These are phyloP conservation scores for Gambusia yucatana DNA, from an alignment of 2,797 vertebrate genomes.

Conservation along the genomic window DNA sequence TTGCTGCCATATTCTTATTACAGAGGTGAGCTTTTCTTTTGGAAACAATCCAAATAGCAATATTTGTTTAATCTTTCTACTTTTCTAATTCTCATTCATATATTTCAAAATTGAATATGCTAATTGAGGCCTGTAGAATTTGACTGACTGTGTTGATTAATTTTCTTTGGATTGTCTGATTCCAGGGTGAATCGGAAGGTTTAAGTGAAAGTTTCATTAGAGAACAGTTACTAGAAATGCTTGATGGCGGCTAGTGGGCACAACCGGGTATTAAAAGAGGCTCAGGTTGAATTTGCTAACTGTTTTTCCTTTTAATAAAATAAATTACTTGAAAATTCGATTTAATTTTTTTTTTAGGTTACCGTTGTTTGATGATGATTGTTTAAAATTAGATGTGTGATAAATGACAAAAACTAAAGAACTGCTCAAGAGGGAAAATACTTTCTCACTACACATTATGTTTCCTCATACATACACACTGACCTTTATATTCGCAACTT, in stretches of 20 bases:
- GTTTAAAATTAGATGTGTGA: background rate
- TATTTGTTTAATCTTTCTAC: background rate
- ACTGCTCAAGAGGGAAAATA: background rate
- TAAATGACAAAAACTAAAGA: background rate
- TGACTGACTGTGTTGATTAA: background rate
- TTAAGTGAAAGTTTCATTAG: background rate
- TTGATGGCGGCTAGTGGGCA: background rate
- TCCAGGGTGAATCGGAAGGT: background rate
- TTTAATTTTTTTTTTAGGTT: background rate
- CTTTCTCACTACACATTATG: background rate
- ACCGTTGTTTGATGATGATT: background rate
- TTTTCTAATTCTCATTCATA: background rate
- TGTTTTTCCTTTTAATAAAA: background rate
- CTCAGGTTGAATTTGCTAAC: background rate
- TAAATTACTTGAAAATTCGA: background rate
- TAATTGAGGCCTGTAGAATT: background rate
- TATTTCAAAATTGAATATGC: background rate
- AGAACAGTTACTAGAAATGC: too few relatives aligned
- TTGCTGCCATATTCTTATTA: too few relatives aligned
- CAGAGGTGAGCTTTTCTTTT: too few relatives aligned
- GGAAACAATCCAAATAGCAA: background rate
- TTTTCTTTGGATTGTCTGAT: background rate
- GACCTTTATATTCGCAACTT: background rate
- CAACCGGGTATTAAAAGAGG: too few relatives aligned
- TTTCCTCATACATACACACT: background rate